Conservation (phyloP, 2,113 vertebrate species). For the Poeciliopsis occidentalis region DNA sequence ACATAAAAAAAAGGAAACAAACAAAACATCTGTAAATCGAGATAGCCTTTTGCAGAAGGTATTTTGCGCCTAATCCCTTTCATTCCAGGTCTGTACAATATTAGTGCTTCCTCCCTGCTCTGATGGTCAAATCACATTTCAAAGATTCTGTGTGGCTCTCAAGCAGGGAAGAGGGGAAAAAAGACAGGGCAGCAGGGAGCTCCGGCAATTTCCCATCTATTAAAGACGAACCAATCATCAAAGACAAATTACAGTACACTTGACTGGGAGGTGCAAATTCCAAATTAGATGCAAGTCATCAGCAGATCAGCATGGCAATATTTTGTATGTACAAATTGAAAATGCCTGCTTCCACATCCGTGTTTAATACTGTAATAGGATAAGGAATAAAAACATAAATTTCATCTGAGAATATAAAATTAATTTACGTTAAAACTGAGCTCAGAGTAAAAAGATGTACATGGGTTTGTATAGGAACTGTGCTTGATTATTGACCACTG, state of each 20-base stretch:
- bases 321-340: slow-evolving; percentile 78
- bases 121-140: slow-evolving; percentile 76
- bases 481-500: background rate
- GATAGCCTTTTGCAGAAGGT: slow-evolving; percentile 62
- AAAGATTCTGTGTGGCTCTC: slow-evolving; percentile 69
- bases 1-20: slow-evolving; percentile 52
- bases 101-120: slow-evolving; percentile 76
- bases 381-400: slow-evolving; percentile 31
- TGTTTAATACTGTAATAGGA: slow-evolving; percentile 62
- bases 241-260: slow-evolving; percentile 83
- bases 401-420: slow-evolving; percentile 15
- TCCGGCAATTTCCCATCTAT: slow-evolving; percentile 76
- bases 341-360: slow-evolving; percentile 71
- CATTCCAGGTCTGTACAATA: slow-evolving; percentile 77
- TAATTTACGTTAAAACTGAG: slow-evolving; percentile 25
- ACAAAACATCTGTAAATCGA: slow-evolving; percentile 71
- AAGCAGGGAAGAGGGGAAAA: slow-evolving; percentile 38
- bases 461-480: slow-evolving; percentile 9
- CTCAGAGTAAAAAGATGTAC: slow-evolving; percentile 7
- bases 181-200: slow-evolving; percentile 61
- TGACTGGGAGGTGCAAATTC: slow-evolving; percentile 82
- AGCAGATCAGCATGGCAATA: slow-evolving; percentile 79
- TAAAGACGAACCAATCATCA: slow-evolving; percentile 81
- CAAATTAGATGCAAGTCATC: slow-evolving; percentile 82
- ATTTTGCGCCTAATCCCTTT: slow-evolving; percentile 74